Conservation (phyloP, 2,888 invertebrate genomes). For the Ceraclea dissimilis region DNA sequence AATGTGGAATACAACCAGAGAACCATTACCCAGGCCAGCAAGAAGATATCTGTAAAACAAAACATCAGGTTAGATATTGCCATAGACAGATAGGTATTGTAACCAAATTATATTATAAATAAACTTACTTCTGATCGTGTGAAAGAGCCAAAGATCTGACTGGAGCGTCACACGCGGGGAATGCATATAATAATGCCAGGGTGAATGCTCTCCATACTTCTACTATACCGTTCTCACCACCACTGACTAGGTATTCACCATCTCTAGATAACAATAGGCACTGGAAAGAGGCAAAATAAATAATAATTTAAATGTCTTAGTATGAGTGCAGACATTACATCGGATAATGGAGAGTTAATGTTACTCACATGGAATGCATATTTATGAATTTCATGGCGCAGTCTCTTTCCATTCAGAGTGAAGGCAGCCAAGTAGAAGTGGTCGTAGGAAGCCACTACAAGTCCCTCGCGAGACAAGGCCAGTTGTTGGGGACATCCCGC, state of each 20-base stretch:
- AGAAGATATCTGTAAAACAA: constrained; percentile 76
- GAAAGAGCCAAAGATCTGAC: constrained; percentile 91
- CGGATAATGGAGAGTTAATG: no score
- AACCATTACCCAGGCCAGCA: constrained; percentile 94
- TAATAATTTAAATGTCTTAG: neutral
- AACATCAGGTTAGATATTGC: neutral
- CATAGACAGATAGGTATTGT: no score
- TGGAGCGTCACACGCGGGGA: constrained; percentile 94
- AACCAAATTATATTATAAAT: no score
- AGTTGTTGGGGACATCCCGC: constrained; percentile 77
- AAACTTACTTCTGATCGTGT: constrained; percentile 93
- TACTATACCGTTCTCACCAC: constrained; percentile 93
- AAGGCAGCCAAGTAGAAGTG: constrained; percentile 88
- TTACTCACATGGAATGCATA: constrained; percentile 82
- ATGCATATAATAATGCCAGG: constrained; percentile 93
- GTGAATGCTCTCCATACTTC: constrained; percentile 98
- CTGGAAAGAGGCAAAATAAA: constrained; percentile 42
- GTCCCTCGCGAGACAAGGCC: constrained; percentile 92
- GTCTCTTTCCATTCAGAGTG: constrained; percentile 86
- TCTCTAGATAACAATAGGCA: constrained; percentile 91
- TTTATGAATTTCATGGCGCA: constrained; percentile 86
- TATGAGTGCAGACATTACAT: no score
- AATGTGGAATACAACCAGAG: constrained; percentile 97
- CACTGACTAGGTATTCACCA: constrained; percentile 97
- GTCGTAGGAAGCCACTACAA: constrained; percentile 90